A percentile compares a stretch with the other conserved stretches of the same genome.
These are phyloP conservation scores for Ectobius pallidus DNA, from an alignment of 2,888 invertebrate species.

Conservation along the genomic window DNA sequence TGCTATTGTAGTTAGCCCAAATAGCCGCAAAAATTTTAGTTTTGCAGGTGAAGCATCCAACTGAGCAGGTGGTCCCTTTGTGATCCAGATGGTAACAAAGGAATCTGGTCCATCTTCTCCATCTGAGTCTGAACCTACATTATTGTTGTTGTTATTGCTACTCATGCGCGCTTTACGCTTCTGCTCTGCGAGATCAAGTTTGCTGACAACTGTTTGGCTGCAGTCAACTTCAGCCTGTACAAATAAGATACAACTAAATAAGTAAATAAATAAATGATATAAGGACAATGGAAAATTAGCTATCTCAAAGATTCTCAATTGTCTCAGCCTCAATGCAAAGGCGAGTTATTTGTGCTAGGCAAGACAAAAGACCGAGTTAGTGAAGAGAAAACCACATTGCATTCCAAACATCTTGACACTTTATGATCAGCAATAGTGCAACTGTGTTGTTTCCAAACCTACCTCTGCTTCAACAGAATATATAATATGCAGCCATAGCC, in stretches of 20 bases:
- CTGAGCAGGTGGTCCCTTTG: conserved; percentile 61
- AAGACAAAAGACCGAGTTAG: no score
- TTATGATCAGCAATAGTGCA: no score
- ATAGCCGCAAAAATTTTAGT: conserved; percentile 65
- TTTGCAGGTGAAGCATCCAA: conserved; percentile 60
- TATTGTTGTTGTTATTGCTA: conserved; percentile 32
- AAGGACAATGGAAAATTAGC: no score
- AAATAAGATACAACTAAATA: background rate
- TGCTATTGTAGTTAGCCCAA: conserved; percentile 66
- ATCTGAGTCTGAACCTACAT: conserved; percentile 49
- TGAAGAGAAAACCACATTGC: no score
- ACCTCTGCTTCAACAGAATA: no score
- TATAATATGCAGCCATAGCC: no score
- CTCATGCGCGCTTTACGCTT: conserved; percentile 49
- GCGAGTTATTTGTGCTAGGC: no score
- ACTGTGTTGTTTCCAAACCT: no score
- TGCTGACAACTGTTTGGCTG: conserved; percentile 49
- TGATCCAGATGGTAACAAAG: conserved; percentile 58
- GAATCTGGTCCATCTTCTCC: conserved; percentile 54
- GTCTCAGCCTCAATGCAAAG: no score
- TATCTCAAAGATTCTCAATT: no score
- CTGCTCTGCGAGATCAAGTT: conserved; percentile 54
- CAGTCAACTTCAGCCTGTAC: conserved; percentile 10
- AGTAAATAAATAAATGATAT: no score
- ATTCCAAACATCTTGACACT: no score